Base-by-base conservation (phyloP, 2,113 vertebrate genomes). In the Ascaphus truei region DNA sequence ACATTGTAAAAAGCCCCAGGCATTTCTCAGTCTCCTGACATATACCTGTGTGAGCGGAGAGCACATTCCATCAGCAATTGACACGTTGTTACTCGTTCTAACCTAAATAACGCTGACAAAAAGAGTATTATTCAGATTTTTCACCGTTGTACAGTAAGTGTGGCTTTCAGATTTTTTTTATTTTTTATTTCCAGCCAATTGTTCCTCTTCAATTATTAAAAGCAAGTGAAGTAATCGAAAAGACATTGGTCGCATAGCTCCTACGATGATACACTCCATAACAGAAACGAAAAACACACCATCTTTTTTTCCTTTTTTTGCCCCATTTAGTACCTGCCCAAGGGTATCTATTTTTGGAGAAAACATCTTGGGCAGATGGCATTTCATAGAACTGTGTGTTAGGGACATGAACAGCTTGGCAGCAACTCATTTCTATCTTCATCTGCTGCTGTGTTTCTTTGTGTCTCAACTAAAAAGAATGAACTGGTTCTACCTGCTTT, bases 81-180 rank as follows among this genome's bases (percentile, higher is more conserved):
- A 59, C 65, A 68, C 53, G 64, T 68, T 48, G 65, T 41, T 68
- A 50, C 65, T 68, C 53, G 65, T 58, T 58, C 39, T 30, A 48
- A 43, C 43, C 29, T 55, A 68, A 59, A 68, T 48, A 48, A 41
- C 30, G 12, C 26, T 23, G 23, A 22, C 3, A 53, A 57, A 58
- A 68, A 68, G 53, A 67, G 53, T 29, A 50, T 66, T 66, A 55
- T 34, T 23, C 34, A 43, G 62, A 39, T 66, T 36, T 64, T 33
- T 48, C 47, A 51, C 18, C 16, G 45, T 29, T 64, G 47, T n/a
- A n/a, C n/a, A n/a, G n/a, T 52, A 47, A 37, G 30, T 26, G 23
- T n/a, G 25, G 62, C 22, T 64, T 36, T 15, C 47, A 52, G 15
- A 5, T 25, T 31, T 29, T 25, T 52, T 64, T 64, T n/a, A n/a